Evolutionary conservation across 2,888 invertebrate genomes (phyloP).

Genomic region (Drosophila mettleri): DNA sequence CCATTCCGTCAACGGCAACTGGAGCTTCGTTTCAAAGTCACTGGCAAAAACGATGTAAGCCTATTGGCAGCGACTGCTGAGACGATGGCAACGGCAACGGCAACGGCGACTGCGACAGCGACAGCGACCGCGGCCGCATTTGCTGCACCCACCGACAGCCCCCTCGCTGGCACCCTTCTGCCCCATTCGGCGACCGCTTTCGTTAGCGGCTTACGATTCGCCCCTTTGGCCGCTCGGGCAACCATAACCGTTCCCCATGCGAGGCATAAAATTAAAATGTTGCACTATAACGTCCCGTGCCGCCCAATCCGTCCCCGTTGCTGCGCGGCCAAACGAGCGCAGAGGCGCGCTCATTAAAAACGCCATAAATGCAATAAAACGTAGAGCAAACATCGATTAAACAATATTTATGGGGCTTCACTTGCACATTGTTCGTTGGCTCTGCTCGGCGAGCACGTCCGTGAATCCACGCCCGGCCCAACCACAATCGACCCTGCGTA

Average conservation of each 20-base stretch:
- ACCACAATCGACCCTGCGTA: slow-evolving; percentile 9
- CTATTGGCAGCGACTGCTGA: slow-evolving; percentile 46
- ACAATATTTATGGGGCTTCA: slow-evolving; percentile 85
- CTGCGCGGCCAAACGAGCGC: slow-evolving; percentile 19
- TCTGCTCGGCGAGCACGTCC: slow-evolving; percentile 67
- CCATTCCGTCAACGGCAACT: slow-evolving; percentile 21
- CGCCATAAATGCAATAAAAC: slow-evolving; percentile 85
- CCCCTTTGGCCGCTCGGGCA: slow-evolving; percentile 35
- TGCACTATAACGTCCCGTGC: slow-evolving; percentile 59
- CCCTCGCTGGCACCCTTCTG: neutral
- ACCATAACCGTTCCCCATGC: slow-evolving; percentile 50
- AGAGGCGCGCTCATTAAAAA: slow-evolving; percentile 84
- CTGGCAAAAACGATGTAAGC: slow-evolving; percentile 81
- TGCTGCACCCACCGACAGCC: slow-evolving; percentile 16
- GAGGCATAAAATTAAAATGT: slow-evolving; percentile 83
- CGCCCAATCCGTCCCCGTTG: neutral
- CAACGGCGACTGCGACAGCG: slow-evolving; percentile 26
- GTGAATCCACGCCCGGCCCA: slow-evolving; percentile 50
- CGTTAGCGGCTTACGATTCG: slow-evolving; percentile 53
- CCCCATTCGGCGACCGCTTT: slow-evolving; percentile 27
- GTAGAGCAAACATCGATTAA: slow-evolving; percentile 85
- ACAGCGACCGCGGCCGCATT: slow-evolving; percentile 44
- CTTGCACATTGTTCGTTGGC: slow-evolving; percentile 80
- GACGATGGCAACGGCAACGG: slow-evolving; percentile 24
- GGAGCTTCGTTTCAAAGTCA: slow-evolving; percentile 79